Evolutionary conservation across 1,140 invertebrate species (phyloP), one percentile per base, ranked within the genome.

Genomic region (Chironomus tepperi): DNA sequence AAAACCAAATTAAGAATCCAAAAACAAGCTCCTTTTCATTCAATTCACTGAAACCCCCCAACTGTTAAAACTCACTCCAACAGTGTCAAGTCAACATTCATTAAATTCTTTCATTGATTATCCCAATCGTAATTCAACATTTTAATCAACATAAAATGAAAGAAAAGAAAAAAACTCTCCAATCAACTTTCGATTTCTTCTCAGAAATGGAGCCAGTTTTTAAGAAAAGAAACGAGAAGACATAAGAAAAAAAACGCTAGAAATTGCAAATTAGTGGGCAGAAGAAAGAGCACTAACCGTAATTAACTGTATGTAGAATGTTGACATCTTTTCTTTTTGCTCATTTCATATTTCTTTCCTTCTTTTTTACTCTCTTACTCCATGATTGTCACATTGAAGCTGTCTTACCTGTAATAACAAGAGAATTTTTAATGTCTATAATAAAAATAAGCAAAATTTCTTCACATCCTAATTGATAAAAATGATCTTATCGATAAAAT

Each of bases 271-370:
- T 57, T 57, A n/a, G 47, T 57, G 47, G 47, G 47, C 47, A 57
- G 47, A n/a, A 57, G 24, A 34, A 34, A 34, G 24, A 57, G n/a
- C 47, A n/a, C 10, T 57, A 57, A 57, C 47, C 47, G 47, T 57
- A 57, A 57, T 57, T 57, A 57, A 57, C 47, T 57, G 47, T 57
- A 57, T 57, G 47, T 57, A 57, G 47, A 57, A 57, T 57, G 47
- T 57, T 57, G 47, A 57, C 47, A 57, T 57, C 47, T 57, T 57
- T 57, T 57, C 47, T n/a, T n/a, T 57, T 34, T 34, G 24, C 24
- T 34, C 5, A 34, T 34, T 34, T 34, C 24, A 34, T 34, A 34
- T 34, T 34, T 34, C 5, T 34, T 57, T 57, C 5, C 24, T 34
- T 34, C 24, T 1, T 34, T 34, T 34, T 9, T 8, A 3, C 15